phyloP scores from a whole-genome alignment of 30 jellyfish, hydroid and myxozoan genomes.

The Calvadosia cruxmelitensis region DNA sequence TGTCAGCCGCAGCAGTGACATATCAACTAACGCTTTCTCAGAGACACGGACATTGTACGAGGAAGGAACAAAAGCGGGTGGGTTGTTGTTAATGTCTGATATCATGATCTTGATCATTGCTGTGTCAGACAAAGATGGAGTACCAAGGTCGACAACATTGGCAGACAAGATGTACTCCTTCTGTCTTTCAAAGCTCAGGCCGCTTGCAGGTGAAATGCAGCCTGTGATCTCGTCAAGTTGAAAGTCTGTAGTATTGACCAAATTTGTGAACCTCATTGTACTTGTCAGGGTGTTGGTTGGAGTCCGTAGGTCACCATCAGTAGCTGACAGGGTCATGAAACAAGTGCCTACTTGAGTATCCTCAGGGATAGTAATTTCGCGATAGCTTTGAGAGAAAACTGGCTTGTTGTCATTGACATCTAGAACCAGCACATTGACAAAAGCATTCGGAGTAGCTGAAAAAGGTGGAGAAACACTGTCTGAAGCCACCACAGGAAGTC shows the following conservation, averaged over 20 bases:
- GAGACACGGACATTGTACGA: slow-evolving; percentile 47
- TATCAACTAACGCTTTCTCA: slow-evolving; percentile 60
- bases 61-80: slow-evolving; percentile 40
- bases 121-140: slow-evolving; percentile 36
- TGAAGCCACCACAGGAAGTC: slow-evolving; percentile 33
- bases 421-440: slow-evolving; percentile 29
- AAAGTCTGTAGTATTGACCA: slow-evolving; percentile 62
- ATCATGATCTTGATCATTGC: slow-evolving; percentile 52
- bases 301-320: slow-evolving; percentile 83
- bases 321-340: slow-evolving; percentile 15
- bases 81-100: slow-evolving; percentile 61
- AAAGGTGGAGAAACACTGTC: slow-evolving; percentile 15
- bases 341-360: slow-evolving; percentile 14
- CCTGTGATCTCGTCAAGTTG: slow-evolving; percentile 52
- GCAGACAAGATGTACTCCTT: slow-evolving; percentile 64
- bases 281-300: slow-evolving; percentile 17
- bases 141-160: slow-evolving; percentile 49
- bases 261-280: slow-evolving; percentile 19
- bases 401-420: slow-evolving; percentile 77
- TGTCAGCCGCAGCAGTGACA: slow-evolving; percentile 27
- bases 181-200: slow-evolving; percentile 40
- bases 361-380: slow-evolving; percentile 47
- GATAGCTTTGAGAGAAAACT: slow-evolving; percentile 25
- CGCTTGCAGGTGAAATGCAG: slow-evolving; percentile 14
- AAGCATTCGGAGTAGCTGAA: slow-evolving; percentile 27